These are phyloP conservation scores for Pandion haliaetus DNA, from an alignment of 2,113 vertebrate species.

Conservation along the genomic window DNA sequence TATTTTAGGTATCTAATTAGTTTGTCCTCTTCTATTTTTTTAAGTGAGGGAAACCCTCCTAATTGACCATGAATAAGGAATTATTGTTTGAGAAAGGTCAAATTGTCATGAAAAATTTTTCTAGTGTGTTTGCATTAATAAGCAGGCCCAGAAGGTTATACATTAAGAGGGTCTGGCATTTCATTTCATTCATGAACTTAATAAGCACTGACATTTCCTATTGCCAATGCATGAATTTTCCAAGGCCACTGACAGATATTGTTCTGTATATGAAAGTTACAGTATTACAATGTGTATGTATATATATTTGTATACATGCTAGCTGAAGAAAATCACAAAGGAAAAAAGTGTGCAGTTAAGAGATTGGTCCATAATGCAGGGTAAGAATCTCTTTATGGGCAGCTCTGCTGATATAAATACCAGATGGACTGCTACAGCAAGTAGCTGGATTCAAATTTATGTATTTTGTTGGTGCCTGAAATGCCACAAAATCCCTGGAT, in stretches of 20 bases:
- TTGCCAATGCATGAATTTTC: background rate
- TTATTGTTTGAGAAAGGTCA: background rate
- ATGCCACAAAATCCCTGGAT: background rate
- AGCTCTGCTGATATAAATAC: background rate
- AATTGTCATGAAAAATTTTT: background rate
- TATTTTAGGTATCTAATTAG: background rate
- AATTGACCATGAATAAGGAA: background rate
- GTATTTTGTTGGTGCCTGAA: background rate
- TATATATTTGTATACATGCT: background rate
- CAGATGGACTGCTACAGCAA: background rate
- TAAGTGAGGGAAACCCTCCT: background rate
- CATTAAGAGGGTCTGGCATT: background rate
- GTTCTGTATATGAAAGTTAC: background rate
- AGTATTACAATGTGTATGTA: background rate
- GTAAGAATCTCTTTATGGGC: background rate
- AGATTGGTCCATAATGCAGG: background rate
- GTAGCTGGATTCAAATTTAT: background rate
- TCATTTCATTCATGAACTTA: background rate
- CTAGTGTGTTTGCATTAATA: background rate
- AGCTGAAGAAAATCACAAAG: background rate
- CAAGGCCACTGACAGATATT: background rate
- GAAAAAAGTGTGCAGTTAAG: background rate
- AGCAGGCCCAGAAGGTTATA: background rate
- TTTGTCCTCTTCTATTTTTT: background rate
- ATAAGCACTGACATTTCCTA: background rate